These are phyloP conservation scores for Ichneumon xanthorius DNA, from an alignment of 2,888 invertebrate genomes.

Conservation along the genomic window DNA sequence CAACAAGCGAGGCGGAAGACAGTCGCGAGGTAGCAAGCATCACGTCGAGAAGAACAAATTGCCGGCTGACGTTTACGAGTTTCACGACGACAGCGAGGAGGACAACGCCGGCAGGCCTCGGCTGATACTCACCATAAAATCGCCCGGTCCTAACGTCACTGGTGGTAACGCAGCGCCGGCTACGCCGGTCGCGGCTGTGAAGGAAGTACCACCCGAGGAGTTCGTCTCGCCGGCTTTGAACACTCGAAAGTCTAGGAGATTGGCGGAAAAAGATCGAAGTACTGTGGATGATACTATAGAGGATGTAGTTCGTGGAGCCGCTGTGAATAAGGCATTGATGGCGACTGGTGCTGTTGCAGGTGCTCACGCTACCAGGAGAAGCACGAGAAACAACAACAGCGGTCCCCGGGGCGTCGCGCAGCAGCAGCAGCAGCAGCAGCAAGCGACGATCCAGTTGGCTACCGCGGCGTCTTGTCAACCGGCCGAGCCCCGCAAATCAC, in stretches of 20 bases:
- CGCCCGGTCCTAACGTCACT: slow-evolving; percentile 85
- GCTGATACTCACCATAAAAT: slow-evolving; percentile 93
- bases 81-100: slow-evolving; percentile 95
- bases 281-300: slow-evolving; percentile 96
- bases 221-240: slow-evolving; percentile 89
- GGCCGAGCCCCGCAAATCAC: slow-evolving; percentile 86
- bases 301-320: slow-evolving; percentile 92
- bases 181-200: slow-evolving; percentile 84
- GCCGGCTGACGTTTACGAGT: slow-evolving; percentile 94
- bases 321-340: slow-evolving; percentile 83
- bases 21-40: slow-evolving; percentile 81
- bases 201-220: slow-evolving; percentile 87
- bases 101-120: slow-evolving; percentile 88
- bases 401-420: slow-evolving; percentile 71
- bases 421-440: slow-evolving; percentile 46
- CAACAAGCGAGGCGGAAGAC: slow-evolving; percentile 83
- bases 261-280: slow-evolving; percentile 92
- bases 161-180: slow-evolving; percentile 83
- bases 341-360: slow-evolving; percentile 80
- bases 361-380: slow-evolving; percentile 86
- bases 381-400: slow-evolving; percentile 86
- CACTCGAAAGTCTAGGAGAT: slow-evolving; percentile 92
- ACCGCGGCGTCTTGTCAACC: slow-evolving; percentile 25
- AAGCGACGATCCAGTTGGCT: neutral
- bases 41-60: slow-evolving; percentile 86